A percentile compares a stretch with the other conserved stretches of the same genome.
phyloP scores from a whole-genome alignment of 2,113 vertebrate genomes.

The Fregata magnificens region DNA sequence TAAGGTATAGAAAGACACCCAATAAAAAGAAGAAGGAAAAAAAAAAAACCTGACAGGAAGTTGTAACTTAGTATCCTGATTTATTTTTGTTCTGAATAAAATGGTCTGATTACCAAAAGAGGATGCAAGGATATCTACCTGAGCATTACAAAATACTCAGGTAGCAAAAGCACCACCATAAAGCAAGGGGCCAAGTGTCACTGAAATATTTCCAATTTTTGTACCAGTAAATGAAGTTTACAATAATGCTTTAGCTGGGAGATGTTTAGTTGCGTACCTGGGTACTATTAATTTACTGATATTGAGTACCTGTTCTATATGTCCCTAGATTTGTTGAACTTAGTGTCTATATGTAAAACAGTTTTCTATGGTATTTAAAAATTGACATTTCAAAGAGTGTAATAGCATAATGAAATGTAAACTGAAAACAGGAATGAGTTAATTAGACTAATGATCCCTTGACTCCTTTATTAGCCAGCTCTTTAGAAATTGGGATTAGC shows the following conservation, averaged over 20 bases:
- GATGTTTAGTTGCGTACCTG: not conserved
- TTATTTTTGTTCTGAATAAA: not conserved
- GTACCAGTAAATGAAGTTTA: not conserved
- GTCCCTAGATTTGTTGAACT: conserved; percentile 13
- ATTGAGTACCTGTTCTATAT: conserved; percentile 39
- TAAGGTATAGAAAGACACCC: not conserved
- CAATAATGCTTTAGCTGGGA: not conserved
- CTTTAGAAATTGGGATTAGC: conserved; percentile 73
- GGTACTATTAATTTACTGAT: not conserved
- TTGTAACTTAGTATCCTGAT: not conserved
- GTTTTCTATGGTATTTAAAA: conserved; percentile 68
- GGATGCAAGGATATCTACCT: not conserved
- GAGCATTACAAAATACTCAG: not conserved
- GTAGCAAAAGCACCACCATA: not conserved
- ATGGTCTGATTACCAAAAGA: not conserved
- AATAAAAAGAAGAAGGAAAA: not conserved
- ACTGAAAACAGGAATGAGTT: conserved; percentile 71
- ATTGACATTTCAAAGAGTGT: conserved; percentile 66
- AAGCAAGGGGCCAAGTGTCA: not conserved
- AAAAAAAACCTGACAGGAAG: not conserved
- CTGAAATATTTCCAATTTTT: not conserved
- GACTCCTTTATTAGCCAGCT: conserved; percentile 71
- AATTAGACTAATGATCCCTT: conserved; percentile 75
- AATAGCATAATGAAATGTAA: conserved; percentile 74
- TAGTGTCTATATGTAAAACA: conserved; percentile 53